phyloP scores from a whole-genome alignment of 2,113 vertebrate species.

The Scopus umbretta region DNA sequence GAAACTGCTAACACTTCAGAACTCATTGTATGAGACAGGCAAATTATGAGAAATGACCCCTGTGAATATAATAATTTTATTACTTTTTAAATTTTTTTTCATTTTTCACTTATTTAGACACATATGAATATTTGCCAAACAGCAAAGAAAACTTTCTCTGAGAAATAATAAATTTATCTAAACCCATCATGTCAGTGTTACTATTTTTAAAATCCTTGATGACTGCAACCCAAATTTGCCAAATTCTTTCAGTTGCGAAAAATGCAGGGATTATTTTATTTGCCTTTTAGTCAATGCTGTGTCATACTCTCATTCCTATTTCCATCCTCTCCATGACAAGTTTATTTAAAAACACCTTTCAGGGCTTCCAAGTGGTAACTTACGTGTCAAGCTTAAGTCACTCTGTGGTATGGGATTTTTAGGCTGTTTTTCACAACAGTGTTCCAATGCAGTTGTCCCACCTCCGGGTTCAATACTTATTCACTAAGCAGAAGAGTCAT shows the following conservation, averaged over 20 bases:
- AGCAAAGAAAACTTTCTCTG: background rate
- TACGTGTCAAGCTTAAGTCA: background rate
- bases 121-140: background rate
- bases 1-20: background rate
- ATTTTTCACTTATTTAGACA: background rate
- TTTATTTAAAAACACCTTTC: background rate
- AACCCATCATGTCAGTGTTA: background rate
- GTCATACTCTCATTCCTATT: background rate
- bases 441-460: background rate
- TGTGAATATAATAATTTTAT: background rate
- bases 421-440: background rate
- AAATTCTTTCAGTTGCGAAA: background rate
- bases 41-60: background rate
- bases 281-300: background rate
- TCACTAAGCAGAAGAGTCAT: background rate
- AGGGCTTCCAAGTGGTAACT: background rate
- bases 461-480: background rate
- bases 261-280: background rate
- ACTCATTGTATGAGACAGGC: background rate
- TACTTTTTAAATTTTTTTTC: background rate
- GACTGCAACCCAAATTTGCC: background rate
- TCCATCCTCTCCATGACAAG: background rate
- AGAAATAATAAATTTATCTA: background rate
- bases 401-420: background rate
- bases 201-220: background rate